phyloP scores from a whole-genome alignment of 30 jellyfish, hydroid and myxozoan genomes.

The Turritopsis rubra region DNA sequence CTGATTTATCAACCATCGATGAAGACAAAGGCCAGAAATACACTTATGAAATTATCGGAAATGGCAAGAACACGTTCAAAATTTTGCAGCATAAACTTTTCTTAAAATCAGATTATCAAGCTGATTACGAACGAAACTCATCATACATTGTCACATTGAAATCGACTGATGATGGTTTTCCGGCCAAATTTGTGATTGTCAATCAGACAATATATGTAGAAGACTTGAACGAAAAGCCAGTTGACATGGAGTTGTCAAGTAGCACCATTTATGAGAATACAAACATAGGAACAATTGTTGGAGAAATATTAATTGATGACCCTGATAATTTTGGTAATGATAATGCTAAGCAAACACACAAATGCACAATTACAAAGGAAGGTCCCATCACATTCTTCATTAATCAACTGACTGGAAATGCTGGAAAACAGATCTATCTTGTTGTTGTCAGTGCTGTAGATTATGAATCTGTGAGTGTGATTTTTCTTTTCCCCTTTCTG shows the following conservation, averaged over 20 bases:
- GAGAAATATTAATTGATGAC: constrained; percentile 46
- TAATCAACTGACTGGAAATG: not conserved
- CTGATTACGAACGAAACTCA: constrained; percentile 55
- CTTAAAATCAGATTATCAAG: constrained; percentile 20
- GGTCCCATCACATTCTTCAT: not conserved
- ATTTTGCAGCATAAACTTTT: not conserved
- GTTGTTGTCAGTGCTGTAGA: not conserved
- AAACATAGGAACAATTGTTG: constrained; percentile 44
- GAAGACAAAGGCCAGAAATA: constrained; percentile 50
- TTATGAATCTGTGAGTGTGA: not conserved
- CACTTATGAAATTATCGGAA: constrained; percentile 36
- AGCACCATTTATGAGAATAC: constrained; percentile 52
- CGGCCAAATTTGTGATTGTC: constrained; percentile 14
- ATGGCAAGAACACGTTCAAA: constrained; percentile 38
- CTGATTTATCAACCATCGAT: constrained; percentile 51
- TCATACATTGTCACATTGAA: constrained; percentile 41
- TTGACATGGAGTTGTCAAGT: constrained; percentile 38
- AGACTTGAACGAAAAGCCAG: constrained; percentile 74
- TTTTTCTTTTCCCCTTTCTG: not conserved
- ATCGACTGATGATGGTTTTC: constrained; percentile 65
- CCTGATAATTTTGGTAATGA: constrained; percentile 54
- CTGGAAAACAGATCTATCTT: not conserved
- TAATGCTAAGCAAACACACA: constrained; percentile 5
- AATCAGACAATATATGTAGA: constrained; percentile 30
- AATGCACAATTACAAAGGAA: not conserved